Base-by-base conservation (phyloP, 37 sponge, comb jelly and placozoan species). In the Amphimedon queenslandica region DNA sequence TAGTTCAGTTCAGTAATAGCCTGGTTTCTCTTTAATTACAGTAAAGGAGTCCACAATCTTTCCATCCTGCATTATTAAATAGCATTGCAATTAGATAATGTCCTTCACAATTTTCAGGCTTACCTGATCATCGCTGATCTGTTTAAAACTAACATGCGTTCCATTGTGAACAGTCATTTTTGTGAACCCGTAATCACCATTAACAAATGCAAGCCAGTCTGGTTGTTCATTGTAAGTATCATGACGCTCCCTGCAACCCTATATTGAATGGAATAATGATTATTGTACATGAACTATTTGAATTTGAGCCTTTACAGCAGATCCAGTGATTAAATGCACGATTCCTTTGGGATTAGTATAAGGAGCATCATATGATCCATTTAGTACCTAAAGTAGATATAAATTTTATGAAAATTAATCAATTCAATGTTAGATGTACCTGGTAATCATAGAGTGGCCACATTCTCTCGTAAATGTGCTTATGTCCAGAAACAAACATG, bases 391-490 rank as follows among this genome's bases (percentile, higher is more conserved):
- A 21, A 33, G 11, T 8, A 47, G 6, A 42, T 28, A 38, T 42
- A n/a, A 28, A 13, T 13, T 18, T 18, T 18, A 47, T 39, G 10
- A 40, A 20, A 11, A 29, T 36, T 39, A 70, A 21, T 42, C 42
- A 70, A 70, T 24, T 23, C 5, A n/a, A 60, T 25, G 21, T 6
- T 60, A n/a, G 61, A 6, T n/a, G n/a, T 31, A 80, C 76, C 29
- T 37, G 67, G 6, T 11, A 29, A 42, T 82, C 57, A 58, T 82
- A 82, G 5, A 82, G 55, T 63, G 83, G 83, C 83, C 76, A 82
- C 4, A 75, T 39, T 29, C 83, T 35, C 41, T 82, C 83, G 58
- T 82, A 82, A 5, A 42, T 37, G 39, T 82, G 83, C 39, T 85
- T 69, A 69, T 85, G 86, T 3, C 67, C 83, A 47, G 64, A 64